Base-by-base conservation (phyloP, 2,113 vertebrate genomes). In the Muntiacus muntjak region DNA sequence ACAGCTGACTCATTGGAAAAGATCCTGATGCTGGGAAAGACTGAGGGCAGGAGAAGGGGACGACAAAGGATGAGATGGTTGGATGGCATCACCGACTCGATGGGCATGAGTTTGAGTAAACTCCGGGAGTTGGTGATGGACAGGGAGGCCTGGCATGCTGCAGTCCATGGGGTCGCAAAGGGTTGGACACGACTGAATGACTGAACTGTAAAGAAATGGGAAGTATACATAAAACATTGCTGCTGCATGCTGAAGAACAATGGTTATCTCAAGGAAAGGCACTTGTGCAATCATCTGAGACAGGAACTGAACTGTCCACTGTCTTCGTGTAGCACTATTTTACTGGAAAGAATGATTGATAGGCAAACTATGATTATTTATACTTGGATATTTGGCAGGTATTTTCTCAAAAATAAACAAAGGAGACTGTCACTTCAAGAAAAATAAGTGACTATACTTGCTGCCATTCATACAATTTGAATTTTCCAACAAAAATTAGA, bases 381-480 rank as follows among this genome's bases (percentile, higher is more conserved):
- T 40, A 78, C 85, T 71, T 85, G 47, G 36, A 47, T 57, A 64
- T 93, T 62, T 89, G 43, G 55, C 47, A 96, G 90, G n/a, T n/a
- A 89, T 58, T 91, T 76, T 50, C 55, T 84, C 40, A 47, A 62
- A 94, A 95, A 87, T 17, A 10, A 94, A 62, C 58, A 76, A 71
- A 50, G 19, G 11, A 89, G 50, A 57, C 60, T 84, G 62, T 81
- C 43, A 84, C 57, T 87, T 64, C 52, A 78, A 88, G 76, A 21
- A 90, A 96, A 89, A 94, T 79, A 74, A 57, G 45, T 64, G 82
- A 78, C 40, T 81, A 64, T 71, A 92, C 79, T 84, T 85, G 40
- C 82, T 96, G 52, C 58, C 88, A 90, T 7, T 60, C 74, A 87
- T 62, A 95, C 71, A 57, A 90, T 60, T 50, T 87, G 45, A 97